A percentile compares a stretch with the other conserved stretches of the same genome.
phyloP scores from a whole-genome alignment of 2,797 vertebrate species.

The Myotis planiceps region DNA sequence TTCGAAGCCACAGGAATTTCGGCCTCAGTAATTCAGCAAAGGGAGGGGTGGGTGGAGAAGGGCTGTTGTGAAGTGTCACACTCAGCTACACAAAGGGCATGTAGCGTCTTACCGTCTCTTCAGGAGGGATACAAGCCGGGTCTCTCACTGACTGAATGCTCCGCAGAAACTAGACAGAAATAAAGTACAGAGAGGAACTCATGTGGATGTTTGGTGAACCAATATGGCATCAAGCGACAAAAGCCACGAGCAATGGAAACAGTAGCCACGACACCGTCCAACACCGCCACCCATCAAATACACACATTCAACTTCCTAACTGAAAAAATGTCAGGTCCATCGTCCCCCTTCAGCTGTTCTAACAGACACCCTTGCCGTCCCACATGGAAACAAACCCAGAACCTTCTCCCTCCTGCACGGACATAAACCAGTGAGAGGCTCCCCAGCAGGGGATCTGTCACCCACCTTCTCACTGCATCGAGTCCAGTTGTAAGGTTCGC shows the following conservation, averaged over 20 bases:
- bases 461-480: background rate
- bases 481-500: background rate
- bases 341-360: background rate
- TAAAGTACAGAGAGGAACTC: conserved; percentile 6
- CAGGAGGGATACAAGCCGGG: conserved; percentile 90
- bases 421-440: background rate
- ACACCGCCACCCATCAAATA: background rate
- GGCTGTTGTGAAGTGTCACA: background rate
- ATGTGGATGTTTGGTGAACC: background rate
- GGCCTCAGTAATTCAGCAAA: background rate
- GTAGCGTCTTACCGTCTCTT: conserved; percentile 89
- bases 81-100: background rate
- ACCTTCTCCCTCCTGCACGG: background rate
- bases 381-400: background rate
- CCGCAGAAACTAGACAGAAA: conserved; percentile 90
- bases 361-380: background rate
- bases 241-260: background rate
- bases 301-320: background rate
- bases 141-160: conserved; percentile 92
- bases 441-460: background rate
- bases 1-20: background rate
- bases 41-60: background rate
- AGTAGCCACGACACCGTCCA: background rate
- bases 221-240: background rate
- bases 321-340: background rate